Evolutionary conservation across 1,140 invertebrate genomes (phyloP).

Genomic region (Coelopa frigida): DNA sequence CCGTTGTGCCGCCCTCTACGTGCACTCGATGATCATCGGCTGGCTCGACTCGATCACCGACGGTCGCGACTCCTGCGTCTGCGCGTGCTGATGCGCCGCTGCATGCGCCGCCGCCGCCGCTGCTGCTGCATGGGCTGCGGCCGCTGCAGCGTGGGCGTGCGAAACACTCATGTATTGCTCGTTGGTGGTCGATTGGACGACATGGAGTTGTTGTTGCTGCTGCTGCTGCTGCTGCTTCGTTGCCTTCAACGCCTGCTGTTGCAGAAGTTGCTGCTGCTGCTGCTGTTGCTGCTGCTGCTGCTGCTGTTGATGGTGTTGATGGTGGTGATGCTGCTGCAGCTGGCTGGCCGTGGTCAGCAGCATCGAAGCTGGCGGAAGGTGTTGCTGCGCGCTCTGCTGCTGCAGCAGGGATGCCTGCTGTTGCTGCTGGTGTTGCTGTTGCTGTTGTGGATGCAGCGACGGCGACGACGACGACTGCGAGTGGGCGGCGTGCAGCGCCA

Average conservation of each 20-base stretch:
- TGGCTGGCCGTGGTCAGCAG: slow-evolving; percentile 42
- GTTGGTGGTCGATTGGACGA: slow-evolving; percentile 16
- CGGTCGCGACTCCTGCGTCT: slow-evolving; percentile 60
- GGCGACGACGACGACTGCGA: too few relatives aligned
- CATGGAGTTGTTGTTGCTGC: slow-evolving; percentile 16
- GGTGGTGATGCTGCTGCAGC: slow-evolving; percentile 29
- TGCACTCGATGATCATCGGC: slow-evolving; percentile 81
- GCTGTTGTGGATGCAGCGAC: slow-evolving; percentile 9
- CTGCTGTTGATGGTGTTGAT: slow-evolving; percentile 45
- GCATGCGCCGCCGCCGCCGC: slow-evolving; percentile 43
- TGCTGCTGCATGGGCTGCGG: slow-evolving; percentile 35
- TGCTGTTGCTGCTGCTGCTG: slow-evolving; percentile 56
- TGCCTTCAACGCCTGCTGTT: slow-evolving; percentile 5
- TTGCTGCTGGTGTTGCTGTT: slow-evolving; percentile 16
- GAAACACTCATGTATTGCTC: slow-evolving; percentile 19
- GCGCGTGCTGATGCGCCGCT: slow-evolving; percentile 39
- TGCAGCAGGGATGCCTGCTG: slow-evolving; percentile 19
- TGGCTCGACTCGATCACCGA: slow-evolving; percentile 78
- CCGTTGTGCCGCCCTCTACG: slow-evolving; percentile 47
- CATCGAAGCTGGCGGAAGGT: slow-evolving; percentile 24
- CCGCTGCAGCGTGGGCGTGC: slow-evolving; percentile 20
- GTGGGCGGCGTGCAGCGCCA: background rate
- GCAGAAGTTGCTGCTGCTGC: slow-evolving; percentile 14
- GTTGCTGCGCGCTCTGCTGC: slow-evolving; percentile 12
- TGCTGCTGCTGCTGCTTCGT: background rate